Evolutionary conservation across 2,113 vertebrate genomes (phyloP).

Genomic region (Mastomys natalensis): DNA sequence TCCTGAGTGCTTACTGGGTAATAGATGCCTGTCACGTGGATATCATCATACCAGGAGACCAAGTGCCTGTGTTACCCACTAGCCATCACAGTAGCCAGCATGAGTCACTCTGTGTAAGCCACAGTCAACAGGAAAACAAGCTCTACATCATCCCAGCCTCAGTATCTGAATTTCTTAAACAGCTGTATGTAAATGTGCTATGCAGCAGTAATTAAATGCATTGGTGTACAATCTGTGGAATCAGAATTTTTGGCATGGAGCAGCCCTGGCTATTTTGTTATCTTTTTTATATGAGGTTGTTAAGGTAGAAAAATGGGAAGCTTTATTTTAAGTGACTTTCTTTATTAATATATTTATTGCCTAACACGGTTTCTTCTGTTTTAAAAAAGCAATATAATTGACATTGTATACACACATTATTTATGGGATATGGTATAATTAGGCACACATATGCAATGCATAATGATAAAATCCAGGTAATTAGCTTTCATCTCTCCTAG

Average conservation of each 20-base stretch:
- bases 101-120: not conserved
- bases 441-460: not conserved
- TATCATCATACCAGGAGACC: not conserved
- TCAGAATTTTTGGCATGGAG: not conserved
- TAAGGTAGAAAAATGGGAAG: not conserved
- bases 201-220: not conserved
- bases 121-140: not conserved
- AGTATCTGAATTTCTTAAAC: not conserved
- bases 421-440: not conserved
- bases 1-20: not conserved
- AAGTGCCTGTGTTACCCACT: not conserved
- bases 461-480: not conserved
- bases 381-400: not conserved
- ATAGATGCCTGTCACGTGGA: not conserved
- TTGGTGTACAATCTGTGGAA: not conserved
- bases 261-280: not conserved
- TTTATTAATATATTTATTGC: not conserved
- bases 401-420: not conserved
- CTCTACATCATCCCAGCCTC: not conserved
- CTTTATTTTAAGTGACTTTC: not conserved
- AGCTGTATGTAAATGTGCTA: not conserved
- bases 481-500: not conserved
- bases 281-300: not conserved
- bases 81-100: not conserved
- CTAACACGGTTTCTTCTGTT: not conserved